Percentiles rank a stretch among this genome's conserved stretches.
Conservation (phyloP, 2,113 vertebrate species). For the Corythornis cristatus region DNA sequence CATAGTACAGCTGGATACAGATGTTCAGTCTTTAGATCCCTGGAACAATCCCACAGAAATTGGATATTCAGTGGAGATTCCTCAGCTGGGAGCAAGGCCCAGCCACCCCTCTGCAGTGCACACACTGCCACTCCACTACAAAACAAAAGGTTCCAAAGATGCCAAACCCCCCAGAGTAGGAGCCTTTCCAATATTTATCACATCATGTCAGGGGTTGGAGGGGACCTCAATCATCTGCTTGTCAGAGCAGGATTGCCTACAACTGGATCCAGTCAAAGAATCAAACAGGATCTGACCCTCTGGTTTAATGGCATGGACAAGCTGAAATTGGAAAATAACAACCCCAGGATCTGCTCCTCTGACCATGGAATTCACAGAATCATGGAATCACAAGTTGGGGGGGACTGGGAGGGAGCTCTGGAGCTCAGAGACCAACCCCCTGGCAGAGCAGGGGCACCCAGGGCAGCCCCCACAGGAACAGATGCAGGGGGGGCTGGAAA, state of each 20-base stretch:
- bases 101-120: not conserved
- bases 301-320: not conserved
- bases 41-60: accelerated
- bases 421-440: too few relatives aligned
- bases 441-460: too few relatives aligned
- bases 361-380: not conserved
- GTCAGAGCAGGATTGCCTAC: too few relatives aligned
- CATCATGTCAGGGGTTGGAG: too few relatives aligned
- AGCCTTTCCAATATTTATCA: not conserved
- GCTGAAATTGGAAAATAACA: not conserved
- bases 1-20: not conserved
- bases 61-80: accelerated
- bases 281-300: not conserved
- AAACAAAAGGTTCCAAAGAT: not conserved
- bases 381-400: too few relatives aligned
- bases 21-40: not conserved
- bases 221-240: too few relatives aligned
- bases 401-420: too few relatives aligned
- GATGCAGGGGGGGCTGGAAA: too few relatives aligned
- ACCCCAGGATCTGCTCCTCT: not conserved
- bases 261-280: not conserved
- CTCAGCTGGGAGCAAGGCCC: not conserved
- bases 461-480: too few relatives aligned
- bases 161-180: not conserved
- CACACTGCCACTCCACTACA: not conserved